Conservation (phyloP, 2,888 invertebrate species). For the Biston stratarius region DNA sequence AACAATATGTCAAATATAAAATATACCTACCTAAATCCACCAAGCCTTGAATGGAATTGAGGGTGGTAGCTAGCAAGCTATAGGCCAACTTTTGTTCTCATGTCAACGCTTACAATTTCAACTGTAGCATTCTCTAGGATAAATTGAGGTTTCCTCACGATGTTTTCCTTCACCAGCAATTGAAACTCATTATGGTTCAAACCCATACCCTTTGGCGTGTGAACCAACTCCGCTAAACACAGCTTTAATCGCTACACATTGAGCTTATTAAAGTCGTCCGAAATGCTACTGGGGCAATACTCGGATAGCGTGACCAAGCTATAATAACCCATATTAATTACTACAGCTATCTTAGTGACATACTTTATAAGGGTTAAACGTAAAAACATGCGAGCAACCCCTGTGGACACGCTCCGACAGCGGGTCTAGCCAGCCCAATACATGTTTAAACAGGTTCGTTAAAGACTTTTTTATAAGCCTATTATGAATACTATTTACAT, state of each 20-base stretch:
- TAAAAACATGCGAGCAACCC: not conserved
- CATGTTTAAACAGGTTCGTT: conserved; percentile 4
- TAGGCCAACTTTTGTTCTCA: not conserved
- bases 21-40: too few species aligned
- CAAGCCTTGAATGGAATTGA: too few species aligned
- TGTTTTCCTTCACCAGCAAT: too few species aligned
- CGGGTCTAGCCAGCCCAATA: not conserved
- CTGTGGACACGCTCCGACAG: too few species aligned
- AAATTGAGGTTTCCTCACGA: not conserved
- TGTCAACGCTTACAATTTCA: not conserved
- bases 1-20: too few species aligned
- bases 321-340: not conserved
- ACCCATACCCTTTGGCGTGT: too few species aligned
- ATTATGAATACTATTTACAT: not conserved
- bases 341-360: not conserved
- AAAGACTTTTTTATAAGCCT: not conserved
- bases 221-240: too few species aligned
- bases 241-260: not conserved
- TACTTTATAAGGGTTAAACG: not conserved
- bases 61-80: too few species aligned
- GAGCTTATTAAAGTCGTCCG: not conserved
- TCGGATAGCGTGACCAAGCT: conserved; percentile 3
- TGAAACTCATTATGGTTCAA: too few species aligned
- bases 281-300: not conserved
- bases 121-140: not conserved